phyloP scores from a whole-genome alignment of 2,888 invertebrate genomes.

The Lysandra bellargus region DNA sequence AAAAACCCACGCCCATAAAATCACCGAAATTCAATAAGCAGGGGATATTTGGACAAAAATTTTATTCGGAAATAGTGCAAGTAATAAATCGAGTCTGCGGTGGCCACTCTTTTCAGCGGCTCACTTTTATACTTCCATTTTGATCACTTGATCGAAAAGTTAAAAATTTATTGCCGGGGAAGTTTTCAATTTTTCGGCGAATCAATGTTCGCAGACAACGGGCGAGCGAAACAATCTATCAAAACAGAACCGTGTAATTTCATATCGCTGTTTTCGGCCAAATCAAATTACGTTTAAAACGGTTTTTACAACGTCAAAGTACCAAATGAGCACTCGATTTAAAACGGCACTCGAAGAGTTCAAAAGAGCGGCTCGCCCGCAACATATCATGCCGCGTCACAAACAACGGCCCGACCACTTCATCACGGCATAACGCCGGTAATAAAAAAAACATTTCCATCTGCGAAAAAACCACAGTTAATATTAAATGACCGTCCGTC shows the following conservation, averaged over 20 bases:
- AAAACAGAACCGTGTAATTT: constrained; percentile 41
- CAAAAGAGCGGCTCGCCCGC: constrained; percentile 70
- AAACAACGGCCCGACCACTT: constrained; percentile 74
- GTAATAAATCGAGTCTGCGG: constrained; percentile 74
- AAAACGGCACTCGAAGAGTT: constrained; percentile 61
- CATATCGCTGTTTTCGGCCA: constrained; percentile 41
- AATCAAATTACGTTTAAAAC: constrained; percentile 40
- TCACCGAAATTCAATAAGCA: constrained; percentile 19
- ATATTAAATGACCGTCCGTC: constrained; percentile 80
- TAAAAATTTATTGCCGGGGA: constrained; percentile 69
- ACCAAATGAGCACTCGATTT: constrained; percentile 55
- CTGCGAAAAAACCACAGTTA: constrained; percentile 79
- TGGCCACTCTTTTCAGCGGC: constrained; percentile 61
- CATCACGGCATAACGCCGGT: constrained; percentile 72
- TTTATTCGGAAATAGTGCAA: constrained; percentile 54
- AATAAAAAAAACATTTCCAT: constrained; percentile 79
- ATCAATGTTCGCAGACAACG: constrained; percentile 52
- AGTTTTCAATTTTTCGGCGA: constrained; percentile 66
- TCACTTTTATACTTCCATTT: constrained; percentile 72
- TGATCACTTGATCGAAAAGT: constrained; percentile 75
- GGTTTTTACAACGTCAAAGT: constrained; percentile 41
- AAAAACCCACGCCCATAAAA: constrained; percentile 4
- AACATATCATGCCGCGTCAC: constrained; percentile 73
- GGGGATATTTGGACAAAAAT: constrained; percentile 55
- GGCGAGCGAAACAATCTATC: constrained; percentile 51